phyloP scores from a whole-genome alignment of 2,113 vertebrate species.

The Phaethornis superciliosus region DNA sequence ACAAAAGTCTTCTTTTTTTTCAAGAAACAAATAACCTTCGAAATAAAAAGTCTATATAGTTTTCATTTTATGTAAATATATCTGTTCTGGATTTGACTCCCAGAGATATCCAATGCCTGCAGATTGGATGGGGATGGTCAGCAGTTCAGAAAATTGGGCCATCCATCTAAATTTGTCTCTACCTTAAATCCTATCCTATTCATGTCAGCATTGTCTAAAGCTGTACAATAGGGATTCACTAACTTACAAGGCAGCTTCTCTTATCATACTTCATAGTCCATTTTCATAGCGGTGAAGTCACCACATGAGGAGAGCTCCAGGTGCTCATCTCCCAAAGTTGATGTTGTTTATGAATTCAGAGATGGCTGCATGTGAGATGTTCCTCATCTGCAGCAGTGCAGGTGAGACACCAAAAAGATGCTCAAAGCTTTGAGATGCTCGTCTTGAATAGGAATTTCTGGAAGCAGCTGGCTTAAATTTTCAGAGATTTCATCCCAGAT shows the following conservation, averaged over 20 bases:
- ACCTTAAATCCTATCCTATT: background rate
- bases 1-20: background rate
- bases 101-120: background rate
- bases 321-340: background rate
- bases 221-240: background rate
- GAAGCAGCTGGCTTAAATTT: background rate
- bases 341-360: background rate
- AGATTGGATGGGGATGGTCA: conserved; percentile 42
- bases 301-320: background rate
- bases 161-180: conserved; percentile 39
- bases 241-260: background rate
- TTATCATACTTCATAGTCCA: background rate
- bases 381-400: background rate
- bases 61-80: background rate
- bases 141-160: conserved; percentile 9
- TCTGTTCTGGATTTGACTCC: conserved; percentile 9
- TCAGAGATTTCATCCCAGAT: background rate
- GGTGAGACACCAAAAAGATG: background rate
- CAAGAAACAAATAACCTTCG: background rate
- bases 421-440: background rate
- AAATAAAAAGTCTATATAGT: background rate
- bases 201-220: background rate
- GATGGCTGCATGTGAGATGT: accelerated
- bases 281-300: background rate
- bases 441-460: background rate